Conservation (phyloP, 2,113 vertebrate species). For the Ageneiosus marmoratus region DNA sequence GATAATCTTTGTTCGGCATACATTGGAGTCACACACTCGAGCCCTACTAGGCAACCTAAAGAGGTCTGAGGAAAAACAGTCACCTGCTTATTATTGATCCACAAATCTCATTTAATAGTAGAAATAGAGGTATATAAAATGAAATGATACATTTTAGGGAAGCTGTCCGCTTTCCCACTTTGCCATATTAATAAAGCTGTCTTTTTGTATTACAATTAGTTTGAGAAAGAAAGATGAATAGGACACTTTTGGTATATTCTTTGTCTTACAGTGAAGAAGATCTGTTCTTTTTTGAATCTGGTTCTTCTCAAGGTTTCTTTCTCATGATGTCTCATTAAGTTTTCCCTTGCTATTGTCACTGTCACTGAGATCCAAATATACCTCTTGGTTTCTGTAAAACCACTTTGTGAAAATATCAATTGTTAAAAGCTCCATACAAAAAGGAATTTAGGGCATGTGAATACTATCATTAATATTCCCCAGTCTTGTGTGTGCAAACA, state of each 20-base stretch:
- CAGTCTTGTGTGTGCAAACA: background rate
- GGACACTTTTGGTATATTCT: background rate
- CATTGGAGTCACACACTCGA: slow-evolving; percentile 29
- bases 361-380: background rate
- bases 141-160: background rate
- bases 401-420: background rate
- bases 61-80: slow-evolving; percentile 21
- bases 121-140: background rate
- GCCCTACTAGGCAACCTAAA: slow-evolving; percentile 39
- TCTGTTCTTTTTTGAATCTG: background rate
- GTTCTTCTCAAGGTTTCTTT: background rate
- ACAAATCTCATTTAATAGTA: background rate
- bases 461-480: slow-evolving; percentile 9
- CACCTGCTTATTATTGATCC: slow-evolving; percentile 19
- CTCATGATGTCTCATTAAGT: background rate
- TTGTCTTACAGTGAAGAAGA: background rate
- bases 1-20: slow-evolving; percentile 27
- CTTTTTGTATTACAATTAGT: background rate
- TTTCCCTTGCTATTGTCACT: background rate
- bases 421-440: background rate
- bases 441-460: background rate
- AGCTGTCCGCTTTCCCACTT: background rate
- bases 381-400: background rate
- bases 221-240: background rate
- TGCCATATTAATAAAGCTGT: background rate